Evolutionary conservation across 2,797 vertebrate species (phyloP).

Genomic region (Brotula barbata): DNA sequence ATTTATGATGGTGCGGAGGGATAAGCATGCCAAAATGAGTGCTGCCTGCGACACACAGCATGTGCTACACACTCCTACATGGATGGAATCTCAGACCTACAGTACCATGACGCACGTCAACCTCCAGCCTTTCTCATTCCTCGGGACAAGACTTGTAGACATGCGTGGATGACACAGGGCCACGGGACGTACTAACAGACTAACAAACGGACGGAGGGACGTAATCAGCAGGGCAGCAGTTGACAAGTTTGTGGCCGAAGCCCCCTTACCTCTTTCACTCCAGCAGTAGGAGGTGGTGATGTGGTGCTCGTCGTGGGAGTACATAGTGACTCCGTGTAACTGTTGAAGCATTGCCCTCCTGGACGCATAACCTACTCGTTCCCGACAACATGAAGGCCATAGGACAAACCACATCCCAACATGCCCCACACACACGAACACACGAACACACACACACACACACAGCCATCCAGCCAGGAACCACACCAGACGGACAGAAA

Average conservation of each 20-base stretch:
- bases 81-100: slow-evolving; percentile 2
- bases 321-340: slow-evolving; percentile 87
- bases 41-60: slow-evolving; percentile 9
- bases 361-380: slow-evolving; percentile 82
- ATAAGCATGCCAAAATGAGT: slow-evolving; percentile 15
- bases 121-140: too few species aligned
- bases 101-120: not conserved
- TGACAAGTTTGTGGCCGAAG: slow-evolving; percentile 47
- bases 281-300: slow-evolving; percentile 75
- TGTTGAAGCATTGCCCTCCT: slow-evolving; percentile 90
- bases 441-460: slow-evolving; percentile 30
- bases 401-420: slow-evolving; percentile 46
- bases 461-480: slow-evolving; percentile 32
- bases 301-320: slow-evolving; percentile 85
- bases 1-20: slow-evolving; percentile 6
- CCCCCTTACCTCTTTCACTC: slow-evolving; percentile 85
- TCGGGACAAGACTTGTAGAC: slow-evolving; percentile 24
- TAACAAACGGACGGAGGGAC: slow-evolving; percentile 44
- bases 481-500: slow-evolving; percentile 64
- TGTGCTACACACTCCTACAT: slow-evolving; percentile 3
- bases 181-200: slow-evolving; percentile 61
- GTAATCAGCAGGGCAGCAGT: slow-evolving; percentile 51
- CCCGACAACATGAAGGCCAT: slow-evolving; percentile 68
- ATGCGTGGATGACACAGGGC: slow-evolving; percentile 52
- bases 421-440: slow-evolving; percentile 36